phyloP scores from a whole-genome alignment of 2,113 vertebrate genomes.

The Corapipo altera region DNA sequence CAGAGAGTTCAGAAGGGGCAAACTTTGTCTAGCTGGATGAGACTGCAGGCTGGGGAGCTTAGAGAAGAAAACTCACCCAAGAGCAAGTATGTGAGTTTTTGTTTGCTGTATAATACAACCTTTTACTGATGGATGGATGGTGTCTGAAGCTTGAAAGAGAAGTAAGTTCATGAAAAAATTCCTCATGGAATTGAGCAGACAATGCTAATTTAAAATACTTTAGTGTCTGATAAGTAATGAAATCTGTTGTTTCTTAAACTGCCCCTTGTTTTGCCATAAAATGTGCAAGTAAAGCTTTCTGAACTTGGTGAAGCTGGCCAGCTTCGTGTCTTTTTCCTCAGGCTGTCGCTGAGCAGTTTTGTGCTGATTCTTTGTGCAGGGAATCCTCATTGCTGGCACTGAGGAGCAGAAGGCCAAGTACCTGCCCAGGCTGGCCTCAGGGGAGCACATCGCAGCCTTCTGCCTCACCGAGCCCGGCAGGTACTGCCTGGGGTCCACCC shows the following conservation, averaged over 20 bases:
- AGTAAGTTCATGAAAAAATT: background rate
- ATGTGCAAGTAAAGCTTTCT: background rate
- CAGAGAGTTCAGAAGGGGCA: background rate
- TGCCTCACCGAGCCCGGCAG: constrained; percentile 94
- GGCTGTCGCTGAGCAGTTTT: background rate
- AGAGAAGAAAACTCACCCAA: background rate
- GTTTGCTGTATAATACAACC: fast-evolving
- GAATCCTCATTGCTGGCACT: constrained; percentile 89
- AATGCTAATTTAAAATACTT: background rate
- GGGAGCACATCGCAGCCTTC: constrained; percentile 93
- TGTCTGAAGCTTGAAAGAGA: background rate
- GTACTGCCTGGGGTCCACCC: constrained; percentile 57
- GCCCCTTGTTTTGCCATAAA: background rate
- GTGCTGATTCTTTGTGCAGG: constrained; percentile 70
- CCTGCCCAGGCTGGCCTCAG: constrained; percentile 87
- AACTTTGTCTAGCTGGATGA: background rate
- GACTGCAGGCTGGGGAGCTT: background rate
- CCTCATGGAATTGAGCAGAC: background rate
- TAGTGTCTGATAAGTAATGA: background rate
- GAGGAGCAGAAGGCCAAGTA: constrained; percentile 95
- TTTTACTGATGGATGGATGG: background rate
- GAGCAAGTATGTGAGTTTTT: background rate
- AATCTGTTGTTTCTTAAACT: background rate
- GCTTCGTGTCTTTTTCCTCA: background rate
- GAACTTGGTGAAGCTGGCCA: background rate